Conservation (phyloP, 2,888 invertebrate species). For the Aelia acuminata region DNA sequence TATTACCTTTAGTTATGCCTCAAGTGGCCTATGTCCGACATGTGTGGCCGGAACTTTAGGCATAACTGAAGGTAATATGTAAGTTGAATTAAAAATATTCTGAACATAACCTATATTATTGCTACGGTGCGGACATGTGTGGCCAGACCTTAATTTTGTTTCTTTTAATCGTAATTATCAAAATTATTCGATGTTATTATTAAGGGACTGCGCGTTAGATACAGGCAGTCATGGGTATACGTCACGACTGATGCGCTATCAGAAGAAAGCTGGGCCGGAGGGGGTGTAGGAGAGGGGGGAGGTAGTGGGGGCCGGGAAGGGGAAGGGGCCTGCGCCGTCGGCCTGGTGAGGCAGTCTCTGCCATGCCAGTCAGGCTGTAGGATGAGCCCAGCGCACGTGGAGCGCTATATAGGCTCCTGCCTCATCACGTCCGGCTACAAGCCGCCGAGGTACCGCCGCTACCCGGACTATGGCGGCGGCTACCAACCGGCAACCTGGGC, state of each 20-base stretch:
- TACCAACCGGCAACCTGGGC: slow-evolving; percentile 63
- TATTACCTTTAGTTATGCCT: too few relatives aligned
- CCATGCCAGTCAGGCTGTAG: slow-evolving; percentile 66
- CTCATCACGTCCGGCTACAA: slow-evolving; percentile 71
- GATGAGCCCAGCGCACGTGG: slow-evolving; percentile 66
- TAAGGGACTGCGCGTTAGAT: background rate
- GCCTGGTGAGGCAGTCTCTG: slow-evolving; percentile 70
- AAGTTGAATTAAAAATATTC: too few relatives aligned
- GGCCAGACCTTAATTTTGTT: background rate
- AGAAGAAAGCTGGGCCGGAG: slow-evolving; percentile 44
- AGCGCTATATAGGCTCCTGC: slow-evolving; percentile 77
- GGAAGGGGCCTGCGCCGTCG: slow-evolving; percentile 59
- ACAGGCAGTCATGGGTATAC: background rate
- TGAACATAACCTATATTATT: too few relatives aligned
- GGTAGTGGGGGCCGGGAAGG: slow-evolving; percentile 62
- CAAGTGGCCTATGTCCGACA: too few relatives aligned
- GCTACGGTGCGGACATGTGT: too few relatives aligned
- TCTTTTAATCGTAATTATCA: background rate
- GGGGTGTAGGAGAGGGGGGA: slow-evolving; percentile 57
- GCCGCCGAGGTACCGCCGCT: slow-evolving; percentile 67
- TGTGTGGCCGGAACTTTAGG: too few relatives aligned
- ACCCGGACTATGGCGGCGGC: slow-evolving; percentile 51
- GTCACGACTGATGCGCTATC: slow-evolving; percentile 21
- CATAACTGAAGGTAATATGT: too few relatives aligned
- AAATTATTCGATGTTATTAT: background rate